Evolutionary conservation across 2,113 vertebrate genomes (phyloP), one percentile per base, ranked within the genome.

Genomic region (Chascanopsetta lugubris): DNA sequence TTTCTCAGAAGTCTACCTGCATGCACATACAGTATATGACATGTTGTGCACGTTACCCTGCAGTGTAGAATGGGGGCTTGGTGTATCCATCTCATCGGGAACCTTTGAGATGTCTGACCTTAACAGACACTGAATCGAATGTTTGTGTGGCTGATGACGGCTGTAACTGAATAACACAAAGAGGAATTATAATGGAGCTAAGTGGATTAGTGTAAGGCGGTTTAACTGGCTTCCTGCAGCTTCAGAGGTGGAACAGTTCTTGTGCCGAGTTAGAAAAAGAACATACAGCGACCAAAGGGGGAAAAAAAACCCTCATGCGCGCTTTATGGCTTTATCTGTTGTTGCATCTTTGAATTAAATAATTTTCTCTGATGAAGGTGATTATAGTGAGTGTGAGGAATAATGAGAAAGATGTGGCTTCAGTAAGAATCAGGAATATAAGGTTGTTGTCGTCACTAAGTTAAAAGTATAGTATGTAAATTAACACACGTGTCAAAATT

Each of bases 171-270:
- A 84, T 57, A 79, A 63, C 71, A 72, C 71, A 77, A 73, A 75
- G 59, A 69, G 36, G 76, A 79, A 80, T 84, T 85, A 87, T 72
- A 29, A 49, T 27, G 25, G 46, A 29, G 72, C 76, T 85, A 88
- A 82, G 36, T 72, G 85, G 83, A 88, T 87, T 87, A 84, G 76
- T 79, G 53, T 63, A 75, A 85, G 71, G 68, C 20, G 43, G 79
- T 84, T 85, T 72, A 82, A 45, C 48, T 51, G 50, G 42, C 55
- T 70, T 68, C 21, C 68, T 69, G 29, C 46, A 49, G 64, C 71
- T 32, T 77, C 63, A 77, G n/a, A 65, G 54, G 53, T 38, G 49
- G 11, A 43, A 63, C 34, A 3, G 2, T 58, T 27, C 2, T 22
- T 15, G 5, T 11, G 26, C 18, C 21, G 0, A n/a, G n/a, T n/a